Base-by-base conservation (phyloP, 2,888 invertebrate species). In the Malthinus seriepunctatus region DNA sequence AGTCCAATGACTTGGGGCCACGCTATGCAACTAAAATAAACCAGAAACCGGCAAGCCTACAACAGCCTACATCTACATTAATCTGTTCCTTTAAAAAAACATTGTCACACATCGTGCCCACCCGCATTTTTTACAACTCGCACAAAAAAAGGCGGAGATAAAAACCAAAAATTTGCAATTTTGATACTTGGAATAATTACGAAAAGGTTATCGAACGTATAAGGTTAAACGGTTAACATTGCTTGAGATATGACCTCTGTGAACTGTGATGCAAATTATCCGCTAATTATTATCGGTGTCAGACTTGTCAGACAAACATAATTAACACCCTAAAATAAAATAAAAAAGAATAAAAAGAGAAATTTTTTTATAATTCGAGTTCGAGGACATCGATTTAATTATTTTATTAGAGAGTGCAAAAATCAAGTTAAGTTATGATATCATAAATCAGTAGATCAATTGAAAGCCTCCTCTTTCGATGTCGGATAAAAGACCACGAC, bases 1-100 rank as follows among this genome's bases (percentile, higher is more conserved):
- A 53, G 66, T 66, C 63, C 66, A 66, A 65, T 66, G 67, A 67
- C 67, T 63, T 54, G 56, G 34, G 45, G 48, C 62, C 31, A 47
- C 48, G 38, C 38, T 42, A n/a, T 37, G 58, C 45, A 34, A 54
- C 58, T 60, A 60, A 63, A 64, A 60, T 65, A 58, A 60, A 52
- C 51, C 48, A 54, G 60, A 51, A 55, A 44, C 46, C 32, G 60
- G 50, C 60, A 54, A 60, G 39, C 46, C 51, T 47, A 51, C 51
- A 55, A 53, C 42, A 50, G 50, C 59, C 59, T 53, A 59, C 23
- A 3, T 5, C 23, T 53, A 59, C 23, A 3, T 5, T 5, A 23
- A 23, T 5, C 23, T 5, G 5, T 49, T 54, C 52, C 47, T 54
- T 35, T 32, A 42, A 58, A 39, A 44, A 37, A 48, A 56, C 48